Base-by-base conservation (phyloP, 1,140 invertebrate genomes). In the Drosophila bocki region DNA sequence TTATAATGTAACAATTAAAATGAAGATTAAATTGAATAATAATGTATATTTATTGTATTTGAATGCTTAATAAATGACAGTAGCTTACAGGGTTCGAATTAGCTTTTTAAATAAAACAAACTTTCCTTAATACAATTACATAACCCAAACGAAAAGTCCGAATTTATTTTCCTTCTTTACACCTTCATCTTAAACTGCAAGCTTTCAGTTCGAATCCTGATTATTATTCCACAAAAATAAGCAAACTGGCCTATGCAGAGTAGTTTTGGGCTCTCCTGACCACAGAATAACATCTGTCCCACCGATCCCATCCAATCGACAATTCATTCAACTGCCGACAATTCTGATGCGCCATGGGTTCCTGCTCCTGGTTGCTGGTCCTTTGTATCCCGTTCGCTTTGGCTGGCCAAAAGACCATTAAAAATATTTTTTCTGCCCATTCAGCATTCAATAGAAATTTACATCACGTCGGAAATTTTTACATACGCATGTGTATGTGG, bases 401-500 rank as follows among this genome's bases (percentile, higher is more conserved):
- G 62, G 64, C 56, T 78, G 64, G 60, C 62, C 82, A 75, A 84
- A 87, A 75, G 74, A 84, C 80, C 85, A 84, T 90, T 88, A 81
- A 90, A 88, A 81, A 84, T 88, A 80, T 84, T 87, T 87, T 87
- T 88, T 88, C 77, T 88, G 84, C 81, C 81, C 80, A 90, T 90
- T 88, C 84, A 90, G 84, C 84, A 90, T 90, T 88, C 85, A 88
- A 88, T 88, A 88, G 85, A 88, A 88, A 88, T 90, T 88, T 88
- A 88, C 84, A 88, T 88, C 84, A 88, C 84, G 84, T 88, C 84
- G 82, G 81, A 78, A 42, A 72, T 69, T 84, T 90, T 84, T 84
- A 90, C 84, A 88, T 90, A 71, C 70, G 61, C 48, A 42, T 62
- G 41, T 57, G 39, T 42, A 37, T 63, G 29, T 13, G 12, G 9